Percentiles rank a stretch among this genome's conserved stretches.
Conservation (phyloP, 2,888 invertebrate species). For the Baccha elongata region DNA sequence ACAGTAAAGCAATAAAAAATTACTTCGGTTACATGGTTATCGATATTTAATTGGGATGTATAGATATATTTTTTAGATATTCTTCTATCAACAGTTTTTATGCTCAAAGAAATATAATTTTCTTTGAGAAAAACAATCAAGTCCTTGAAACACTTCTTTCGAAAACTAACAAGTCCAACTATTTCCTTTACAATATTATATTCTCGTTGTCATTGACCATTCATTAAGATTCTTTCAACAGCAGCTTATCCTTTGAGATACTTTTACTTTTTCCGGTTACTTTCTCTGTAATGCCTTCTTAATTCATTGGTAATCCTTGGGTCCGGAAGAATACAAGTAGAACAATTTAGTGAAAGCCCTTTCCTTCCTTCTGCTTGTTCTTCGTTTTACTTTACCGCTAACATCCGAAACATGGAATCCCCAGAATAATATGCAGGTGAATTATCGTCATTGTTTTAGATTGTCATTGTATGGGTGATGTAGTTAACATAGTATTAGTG, state of each 20-base stretch:
- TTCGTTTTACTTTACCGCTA: neutral
- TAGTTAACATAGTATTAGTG: constrained; percentile 17
- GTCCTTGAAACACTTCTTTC: neutral
- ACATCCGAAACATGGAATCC: constrained; percentile 58
- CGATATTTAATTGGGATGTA: too few relatives aligned
- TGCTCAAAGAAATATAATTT: too few relatives aligned
- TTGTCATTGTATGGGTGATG: constrained; percentile 29
- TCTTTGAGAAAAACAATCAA: too few relatives aligned
- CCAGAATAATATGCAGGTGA: constrained; percentile 68
- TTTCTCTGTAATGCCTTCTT: constrained; percentile 43
- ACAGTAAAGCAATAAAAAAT: too few relatives aligned
- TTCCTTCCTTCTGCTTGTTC: neutral
- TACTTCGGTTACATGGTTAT: too few relatives aligned
- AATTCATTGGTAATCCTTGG: constrained; percentile 64
- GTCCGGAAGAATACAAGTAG: constrained; percentile 50
- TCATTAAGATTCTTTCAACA: constrained; percentile 65
- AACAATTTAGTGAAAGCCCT: constrained; percentile 42
- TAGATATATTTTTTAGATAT: too few relatives aligned
- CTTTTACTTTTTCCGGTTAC: constrained; percentile 43
- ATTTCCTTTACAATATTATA: constrained; percentile 1
- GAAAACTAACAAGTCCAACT: too few relatives aligned
- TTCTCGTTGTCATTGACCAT: constrained; percentile 29
- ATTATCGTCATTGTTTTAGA: constrained; percentile 50
- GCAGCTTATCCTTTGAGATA: constrained; percentile 47
- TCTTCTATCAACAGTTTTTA: too few relatives aligned